Conservation (phyloP, 30 jellyfish, hydroid and myxozoan species). For the Hydractinia symbiolongicarpus region DNA sequence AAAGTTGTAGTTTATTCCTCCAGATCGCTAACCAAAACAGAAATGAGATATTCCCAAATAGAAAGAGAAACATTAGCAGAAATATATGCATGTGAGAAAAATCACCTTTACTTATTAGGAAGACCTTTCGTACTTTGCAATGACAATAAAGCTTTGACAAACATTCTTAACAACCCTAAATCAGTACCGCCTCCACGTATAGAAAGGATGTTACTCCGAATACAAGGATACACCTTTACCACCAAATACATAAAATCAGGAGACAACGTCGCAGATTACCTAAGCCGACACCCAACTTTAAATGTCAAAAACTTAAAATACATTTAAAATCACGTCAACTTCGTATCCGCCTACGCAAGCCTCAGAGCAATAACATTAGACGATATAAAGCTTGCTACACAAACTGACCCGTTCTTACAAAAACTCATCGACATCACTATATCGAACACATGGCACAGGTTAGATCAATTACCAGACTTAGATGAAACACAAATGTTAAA, state of each 20-base stretch:
- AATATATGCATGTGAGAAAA: background rate
- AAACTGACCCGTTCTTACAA: no score
- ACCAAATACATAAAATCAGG: background rate
- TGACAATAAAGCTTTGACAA: constrained; percentile 11
- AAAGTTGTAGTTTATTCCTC: constrained; percentile 10
- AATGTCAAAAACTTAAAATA: background rate
- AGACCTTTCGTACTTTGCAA: constrained; percentile 1
- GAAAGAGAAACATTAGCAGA: constrained; percentile 16
- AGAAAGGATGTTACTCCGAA: constrained; percentile 28
- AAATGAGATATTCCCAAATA: constrained; percentile 16
- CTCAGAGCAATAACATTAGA: no score
- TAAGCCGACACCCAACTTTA: constrained; percentile 14
- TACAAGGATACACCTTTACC: constrained; percentile 18
- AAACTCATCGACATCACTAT: no score
- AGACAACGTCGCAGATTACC: background rate
- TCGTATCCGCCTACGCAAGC: no score
- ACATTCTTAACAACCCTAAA: constrained; percentile 21
- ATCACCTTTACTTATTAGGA: constrained; percentile 17
- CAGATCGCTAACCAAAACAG: constrained; percentile 12
- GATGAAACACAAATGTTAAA: no score
- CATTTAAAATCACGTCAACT: background rate
- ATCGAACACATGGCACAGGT: no score
- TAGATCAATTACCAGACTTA: no score
- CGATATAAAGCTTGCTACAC: no score
- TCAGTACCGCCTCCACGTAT: constrained; percentile 27